Evolutionary conservation across 2,888 invertebrate genomes (phyloP), one percentile per base, ranked within the genome.

Genomic region (Congeria kusceri): DNA sequence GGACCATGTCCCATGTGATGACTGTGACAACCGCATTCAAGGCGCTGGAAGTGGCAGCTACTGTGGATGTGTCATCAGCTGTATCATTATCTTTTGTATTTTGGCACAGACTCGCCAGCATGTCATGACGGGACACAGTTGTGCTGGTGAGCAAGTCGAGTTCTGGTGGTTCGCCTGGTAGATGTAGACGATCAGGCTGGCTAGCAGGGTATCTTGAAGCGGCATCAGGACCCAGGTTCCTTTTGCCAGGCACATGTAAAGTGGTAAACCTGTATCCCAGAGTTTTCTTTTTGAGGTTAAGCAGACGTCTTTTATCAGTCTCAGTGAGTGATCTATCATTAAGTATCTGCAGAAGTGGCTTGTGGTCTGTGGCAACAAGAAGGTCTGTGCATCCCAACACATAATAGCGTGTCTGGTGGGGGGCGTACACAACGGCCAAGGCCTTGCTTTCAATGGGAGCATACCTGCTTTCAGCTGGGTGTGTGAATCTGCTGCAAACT

Each of bases 401-500:
- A 70, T 46, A 79, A 28, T 79, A 74, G 11, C 79, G 57, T 61
- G 79, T 66, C 47, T 79, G 59, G 61, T 79, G 66, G 27, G 74
- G 67, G 9, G 74, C 79, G 62, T 79, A 44, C 28, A 61, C 79
- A 18, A 79, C 74, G 15, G 75, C 76, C 49, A 72, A 56, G 39
- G 80, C 80, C 57, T 75, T 80, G 28, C 82, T 77, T 64, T 84
- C 77, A 39, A 83, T 64, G 18, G 80, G 79, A 58, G 80, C 80
- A 69, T 77, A 83, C 15, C 77, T n/a, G 3, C 62, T 71, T 46
- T 83, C 80, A 15, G 75, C 70, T 11, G 76, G 29, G 32, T 78
- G 78, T 9, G 86, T 84, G 69, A 80, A 83, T n/a, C 84, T 47
- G 53, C 84, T 86, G 9, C 79, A 83, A 44, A 83, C 84, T 9